Conservation (phyloP, 1,140 invertebrate genomes). For the Drosophila asahinai region DNA sequence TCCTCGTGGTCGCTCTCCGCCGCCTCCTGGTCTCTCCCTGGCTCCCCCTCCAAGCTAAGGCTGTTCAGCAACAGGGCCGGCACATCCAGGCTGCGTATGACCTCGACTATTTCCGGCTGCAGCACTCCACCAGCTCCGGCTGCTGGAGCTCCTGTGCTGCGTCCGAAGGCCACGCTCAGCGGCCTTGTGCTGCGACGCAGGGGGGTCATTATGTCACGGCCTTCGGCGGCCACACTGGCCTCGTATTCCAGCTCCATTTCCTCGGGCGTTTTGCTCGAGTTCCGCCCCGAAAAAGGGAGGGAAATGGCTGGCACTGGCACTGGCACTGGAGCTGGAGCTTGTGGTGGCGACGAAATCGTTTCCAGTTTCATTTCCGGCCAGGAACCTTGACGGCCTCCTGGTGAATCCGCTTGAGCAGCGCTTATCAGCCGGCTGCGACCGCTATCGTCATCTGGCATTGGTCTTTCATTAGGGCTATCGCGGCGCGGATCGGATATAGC, state of each 20-base stretch:
- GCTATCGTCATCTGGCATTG: constrained; percentile 33
- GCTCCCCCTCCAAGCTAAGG: constrained; percentile 46
- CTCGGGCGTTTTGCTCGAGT: constrained; percentile 72
- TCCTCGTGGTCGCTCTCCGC: constrained; percentile 43
- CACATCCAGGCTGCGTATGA: constrained; percentile 74
- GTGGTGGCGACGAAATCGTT: constrained; percentile 37
- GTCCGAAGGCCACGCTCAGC: constrained; percentile 55
- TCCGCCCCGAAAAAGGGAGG: constrained; percentile 19
- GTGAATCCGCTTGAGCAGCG: constrained; percentile 26
- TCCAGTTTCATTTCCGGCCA: constrained; percentile 64
- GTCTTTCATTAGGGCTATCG: constrained; percentile 68
- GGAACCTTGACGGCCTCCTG: constrained; percentile 11
- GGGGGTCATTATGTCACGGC: constrained; percentile 78
- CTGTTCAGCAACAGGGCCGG: constrained; percentile 73
- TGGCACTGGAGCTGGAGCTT: background rate
- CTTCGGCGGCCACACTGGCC: constrained; percentile 69
- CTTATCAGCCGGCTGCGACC: constrained; percentile 66
- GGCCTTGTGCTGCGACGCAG: constrained; percentile 64
- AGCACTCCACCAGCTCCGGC: constrained; percentile 30
- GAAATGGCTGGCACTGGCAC: constrained; percentile 19
- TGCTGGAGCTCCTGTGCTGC: constrained; percentile 23
- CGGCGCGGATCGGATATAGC: constrained; percentile 41
- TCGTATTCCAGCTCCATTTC: constrained; percentile 80
- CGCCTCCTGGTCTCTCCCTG: background rate
- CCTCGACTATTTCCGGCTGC: constrained; percentile 78